These are phyloP conservation scores for Peromyscus nudipes DNA, from an alignment of 2,797 vertebrate species.

Conservation along the genomic window DNA sequence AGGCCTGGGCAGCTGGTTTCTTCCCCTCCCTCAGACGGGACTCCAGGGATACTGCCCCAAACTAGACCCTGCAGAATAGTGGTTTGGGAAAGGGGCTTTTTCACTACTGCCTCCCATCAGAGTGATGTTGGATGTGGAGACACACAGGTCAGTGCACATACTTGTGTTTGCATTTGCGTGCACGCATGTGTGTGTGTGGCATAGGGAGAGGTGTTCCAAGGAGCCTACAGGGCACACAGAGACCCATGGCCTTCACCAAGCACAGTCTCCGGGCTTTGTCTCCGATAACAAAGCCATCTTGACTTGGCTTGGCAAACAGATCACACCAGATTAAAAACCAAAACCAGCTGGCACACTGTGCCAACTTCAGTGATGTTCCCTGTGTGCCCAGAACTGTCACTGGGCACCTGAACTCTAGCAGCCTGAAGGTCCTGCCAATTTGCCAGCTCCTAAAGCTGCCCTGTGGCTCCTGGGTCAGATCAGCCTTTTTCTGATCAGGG, in stretches of 20 bases:
- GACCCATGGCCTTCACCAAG: not conserved
- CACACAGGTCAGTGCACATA: not conserved
- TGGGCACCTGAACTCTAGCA: not conserved
- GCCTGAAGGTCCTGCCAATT: not conserved
- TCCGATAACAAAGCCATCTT: slow-evolving; percentile 8
- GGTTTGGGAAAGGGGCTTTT: not conserved
- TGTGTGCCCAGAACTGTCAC: not conserved
- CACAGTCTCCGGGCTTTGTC: not conserved
- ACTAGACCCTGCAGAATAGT: no score
- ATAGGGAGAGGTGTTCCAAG: not conserved
- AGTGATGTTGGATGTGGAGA: not conserved
- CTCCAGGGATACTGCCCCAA: accelerated
- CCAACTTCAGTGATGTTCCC: not conserved
- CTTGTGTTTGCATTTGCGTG: not conserved
- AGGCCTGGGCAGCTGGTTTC: not conserved
- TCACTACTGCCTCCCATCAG: not conserved
- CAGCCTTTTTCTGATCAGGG: not conserved
- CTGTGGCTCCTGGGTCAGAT: not conserved
- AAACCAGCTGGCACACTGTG: not conserved
- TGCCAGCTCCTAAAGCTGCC: not conserved
- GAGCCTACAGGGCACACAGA: not conserved
- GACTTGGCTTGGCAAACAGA: not conserved
- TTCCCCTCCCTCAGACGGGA: accelerated
- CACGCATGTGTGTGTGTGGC: not conserved
- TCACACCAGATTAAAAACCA: not conserved